Base-by-base conservation (phyloP, 2,797 vertebrate genomes). In the Melanotaenia pygmaea region DNA sequence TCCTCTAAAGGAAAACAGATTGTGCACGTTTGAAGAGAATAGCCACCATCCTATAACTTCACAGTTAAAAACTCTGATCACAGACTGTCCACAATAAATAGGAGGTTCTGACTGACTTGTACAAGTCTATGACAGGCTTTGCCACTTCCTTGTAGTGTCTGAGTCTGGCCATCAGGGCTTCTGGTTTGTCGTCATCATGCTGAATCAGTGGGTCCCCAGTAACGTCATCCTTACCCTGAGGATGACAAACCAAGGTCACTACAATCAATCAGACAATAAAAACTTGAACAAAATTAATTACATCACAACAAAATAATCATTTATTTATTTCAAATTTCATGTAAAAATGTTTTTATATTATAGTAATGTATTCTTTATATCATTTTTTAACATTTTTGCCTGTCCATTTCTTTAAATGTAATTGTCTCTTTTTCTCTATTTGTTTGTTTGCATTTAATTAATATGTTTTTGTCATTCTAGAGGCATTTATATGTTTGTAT, bases 61-160 rank as follows among this genome's bases (percentile, higher is more conserved):
- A 32, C 18, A 43, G 7, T 20, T 14, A 40, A 56, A 14, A 22
- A 20, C 37, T 51, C 7, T 20, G 40, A 24, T 3, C 24, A 20
- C 3, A 45, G 1, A 37, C 10, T 50, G 5, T 1, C 32, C 43
- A 28, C n/a, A 6, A 51, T 24, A 9, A 45, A 72, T 28, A 38
- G 9, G 1, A 58, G 28, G 9, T 6, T 32, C 78, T 57, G 34
- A 95, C 96, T 94, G 80, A 99, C 96, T 95, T 98, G 94, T 99
- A 99, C 35, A 98, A 74, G 68, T 98, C 94, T 3, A 97, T 97
- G 59, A 99, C 96, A 0, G 97, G 97, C 75, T 99, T 99, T 32
- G 96, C 96, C 53, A 96, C 94, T 5, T 98, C 97, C 85, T 98
- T 98, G 93, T 99, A 99, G 83, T 97, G 96, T 71, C 97, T 93